Evolutionary conservation across 1,140 invertebrate genomes (phyloP).

Genomic region (Calliphora vicina): DNA sequence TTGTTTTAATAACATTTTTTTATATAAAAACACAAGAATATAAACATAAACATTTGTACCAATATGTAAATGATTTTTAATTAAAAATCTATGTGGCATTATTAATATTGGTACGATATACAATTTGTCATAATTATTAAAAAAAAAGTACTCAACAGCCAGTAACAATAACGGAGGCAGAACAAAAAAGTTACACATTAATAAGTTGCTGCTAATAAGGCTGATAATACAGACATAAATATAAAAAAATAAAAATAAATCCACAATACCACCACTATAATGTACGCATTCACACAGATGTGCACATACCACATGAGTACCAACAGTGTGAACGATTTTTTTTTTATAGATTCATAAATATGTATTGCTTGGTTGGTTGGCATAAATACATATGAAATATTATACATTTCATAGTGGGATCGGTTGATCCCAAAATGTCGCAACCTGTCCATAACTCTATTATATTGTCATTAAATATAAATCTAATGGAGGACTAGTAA

Average conservation of each 20-base stretch:
- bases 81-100: neutral
- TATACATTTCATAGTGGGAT: no score
- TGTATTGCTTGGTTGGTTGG: neutral
- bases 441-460: no score
- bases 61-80: neutral
- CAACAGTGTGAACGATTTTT: neutral
- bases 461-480: no score
- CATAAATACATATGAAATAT: no score
- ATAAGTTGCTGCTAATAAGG: neutral
- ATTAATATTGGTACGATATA: neutral
- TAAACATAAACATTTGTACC: neutral
- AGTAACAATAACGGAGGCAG: neutral
- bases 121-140: neutral
- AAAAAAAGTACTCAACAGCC: neutral
- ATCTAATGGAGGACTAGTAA: no score
- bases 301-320: neutral
- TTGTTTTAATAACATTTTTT: neutral
- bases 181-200: neutral
- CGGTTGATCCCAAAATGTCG: no score
- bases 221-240: neutral
- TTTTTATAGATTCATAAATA: neutral
- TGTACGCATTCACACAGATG: neutral
- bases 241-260: neutral
- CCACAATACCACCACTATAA: constrained; percentile 10
- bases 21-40: neutral